Evolutionary conservation across 2,797 vertebrate species (phyloP), one percentile per base, ranked within the genome.

Genomic region (Gymnodraco acuticeps): DNA sequence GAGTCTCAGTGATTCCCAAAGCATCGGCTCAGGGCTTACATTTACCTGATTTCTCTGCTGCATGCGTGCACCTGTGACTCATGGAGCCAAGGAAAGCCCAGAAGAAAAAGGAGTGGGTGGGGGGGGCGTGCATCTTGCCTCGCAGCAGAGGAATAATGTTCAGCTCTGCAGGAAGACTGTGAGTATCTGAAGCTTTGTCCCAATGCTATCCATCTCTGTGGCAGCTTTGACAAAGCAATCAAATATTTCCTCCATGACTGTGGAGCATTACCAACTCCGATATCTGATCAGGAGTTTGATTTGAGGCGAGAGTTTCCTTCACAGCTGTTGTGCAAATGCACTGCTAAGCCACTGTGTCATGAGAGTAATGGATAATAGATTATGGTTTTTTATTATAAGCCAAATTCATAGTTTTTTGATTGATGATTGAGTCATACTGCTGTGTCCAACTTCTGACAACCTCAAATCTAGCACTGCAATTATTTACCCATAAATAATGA

Each of bases 1-100:
- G 61, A 53, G 56, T 64, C 55, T n/a, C 56, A 65, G 50, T 79
- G 75, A 74, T 80, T 82, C 81, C 64, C 54, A 45, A 65, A 10
- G 62, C 76, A 73, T 78, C 79, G 72, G 81, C 69, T 78, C 70
- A 70, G 56, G 62, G 71, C 82, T 70, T n/a, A 58, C 52, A 71
- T 66, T 54, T 50, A 72, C 43, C 33, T 64, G 69, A 76, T 76
- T 78, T 67, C 63, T 72, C 53, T 45, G 23, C 33, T 20, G 19
- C 41, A 43, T 45, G 43, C 41, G 14, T 60, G 41, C 4, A 23
- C 58, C 14, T 60, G 58, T 45, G 58, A 60, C n/a, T 60, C 41
- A 60, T 14, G 3, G n/a, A 42, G 10, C n/a, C 56, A 1, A 20
- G 43, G 56, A 43, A 59, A n/a, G 17, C n/a, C n/a, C 0, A 42